Base-by-base conservation (phyloP, 30 jellyfish, hydroid and myxozoan species). In the Aurelia aurita region DNA sequence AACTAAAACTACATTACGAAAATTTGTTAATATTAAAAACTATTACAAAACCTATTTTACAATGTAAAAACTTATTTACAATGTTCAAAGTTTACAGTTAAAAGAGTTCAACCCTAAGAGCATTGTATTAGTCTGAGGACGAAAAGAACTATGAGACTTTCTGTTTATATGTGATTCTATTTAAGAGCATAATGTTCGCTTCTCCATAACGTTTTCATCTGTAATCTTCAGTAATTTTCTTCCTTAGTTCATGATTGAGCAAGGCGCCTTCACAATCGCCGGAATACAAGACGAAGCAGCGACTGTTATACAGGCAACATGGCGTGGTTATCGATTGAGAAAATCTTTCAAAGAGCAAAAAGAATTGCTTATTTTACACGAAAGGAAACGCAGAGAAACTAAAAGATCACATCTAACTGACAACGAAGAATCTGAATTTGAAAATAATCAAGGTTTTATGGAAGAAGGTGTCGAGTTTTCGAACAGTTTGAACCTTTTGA, bases 201-300 rank as follows among this genome's bases (percentile, higher is more conserved):
- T n/a, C n/a, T n/a, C n/a, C n/a, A n/a, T n/a, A n/a, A n/a, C n/a
- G n/a, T n/a, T n/a, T n/a, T n/a, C n/a, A n/a, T n/a, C n/a, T n/a
- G n/a, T n/a, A n/a, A 4, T 60, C 9, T 18, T 43, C 1, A 5
- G 0, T 79, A 0, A 8, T 21, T 21, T 22, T 72, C n/a, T 32
- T 39, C 47, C 55, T 53, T 44, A 88, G 96, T 79, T 77, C 64
- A 88, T 88, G 96, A 77, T 88, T 43, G 99, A 94, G 74, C 91
- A 89, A 53, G 87, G 88, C n/a, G 97, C 99, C 35, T 84, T 72
- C 72, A 94, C 99, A 14, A 85, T 86, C n/a, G 95, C 96, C 3
- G 93, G 89, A 46, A 90, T 94, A 27, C 96, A 88, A 79, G 99
- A 94, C 61, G 89, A 69, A 72, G 96, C 97, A 13, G 98, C 98